phyloP scores from a whole-genome alignment of 2,113 vertebrate genomes.

The Empidonax alnorum region DNA sequence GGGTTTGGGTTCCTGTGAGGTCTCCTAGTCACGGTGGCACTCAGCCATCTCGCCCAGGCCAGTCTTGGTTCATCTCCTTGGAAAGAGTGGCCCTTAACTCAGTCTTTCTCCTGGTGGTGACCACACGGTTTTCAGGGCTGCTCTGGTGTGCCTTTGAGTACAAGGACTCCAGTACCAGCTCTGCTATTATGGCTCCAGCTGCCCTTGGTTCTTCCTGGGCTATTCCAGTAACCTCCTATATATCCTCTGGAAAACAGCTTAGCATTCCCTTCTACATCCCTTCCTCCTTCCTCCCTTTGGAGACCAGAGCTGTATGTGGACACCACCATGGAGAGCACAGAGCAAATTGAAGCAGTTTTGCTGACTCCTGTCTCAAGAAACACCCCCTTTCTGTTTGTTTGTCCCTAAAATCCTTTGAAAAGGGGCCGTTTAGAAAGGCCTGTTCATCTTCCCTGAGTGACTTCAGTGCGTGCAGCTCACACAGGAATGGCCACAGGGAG shows the following conservation, averaged over 20 bases:
- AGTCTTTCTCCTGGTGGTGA: neutral
- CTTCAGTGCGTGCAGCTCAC: fast-evolving
- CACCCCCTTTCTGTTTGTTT: neutral
- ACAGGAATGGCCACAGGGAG: neutral
- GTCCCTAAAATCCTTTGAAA: neutral
- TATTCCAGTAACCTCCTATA: neutral
- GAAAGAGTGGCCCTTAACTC: neutral
- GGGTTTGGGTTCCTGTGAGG: neutral
- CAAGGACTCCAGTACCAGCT: neutral
- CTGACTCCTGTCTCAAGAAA: neutral
- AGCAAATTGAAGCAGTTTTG: neutral
- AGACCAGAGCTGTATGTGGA: neutral
- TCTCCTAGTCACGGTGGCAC: neutral
- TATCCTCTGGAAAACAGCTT: neutral
- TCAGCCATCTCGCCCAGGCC: neutral
- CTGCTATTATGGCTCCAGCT: neutral
- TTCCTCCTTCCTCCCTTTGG: neutral
- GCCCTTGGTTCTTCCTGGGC: neutral
- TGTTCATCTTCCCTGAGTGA: neutral
- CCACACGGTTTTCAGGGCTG: neutral
- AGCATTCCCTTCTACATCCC: neutral
- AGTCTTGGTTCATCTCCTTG: neutral
- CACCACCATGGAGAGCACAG: neutral
- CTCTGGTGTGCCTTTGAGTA: neutral
- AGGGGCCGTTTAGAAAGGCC: neutral